Base-by-base conservation (phyloP, 92 coral and sea anemone species). In the Metridium senile region DNA sequence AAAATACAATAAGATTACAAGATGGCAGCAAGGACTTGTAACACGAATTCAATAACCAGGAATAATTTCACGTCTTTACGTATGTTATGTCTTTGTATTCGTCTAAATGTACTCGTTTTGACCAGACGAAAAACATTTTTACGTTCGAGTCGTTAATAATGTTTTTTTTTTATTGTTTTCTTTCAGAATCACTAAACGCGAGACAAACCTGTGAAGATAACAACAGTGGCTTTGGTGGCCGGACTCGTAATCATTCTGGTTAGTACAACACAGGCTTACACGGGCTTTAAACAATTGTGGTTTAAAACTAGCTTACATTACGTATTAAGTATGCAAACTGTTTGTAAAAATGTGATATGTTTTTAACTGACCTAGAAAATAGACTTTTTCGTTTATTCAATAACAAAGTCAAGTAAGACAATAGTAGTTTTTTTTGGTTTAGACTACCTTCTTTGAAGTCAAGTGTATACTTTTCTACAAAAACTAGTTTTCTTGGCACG, bases 171-270 rank as follows among this genome's bases (percentile, higher is more conserved):
- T 72, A 28, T 33, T 21, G 26, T 59, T 72, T 72, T 72, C 49
- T 72, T 72, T 72, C 66, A 72, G 76, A 72, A 72, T 59, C 76
- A 29, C 26, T 72, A 34, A 72, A 56, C 46, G n/a, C 66, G 21
- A 30, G 46, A 33, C 76, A 53, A 0, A 27, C 49, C 52, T 19
- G 49, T 52, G 76, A 72, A 19, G 76, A 72, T 3, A 53, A 23
- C 64, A 33, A 20, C 19, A 22, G 47, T 21, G 76, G 76, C 28
- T 72, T 53, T 59, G 63, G 65, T 54, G 76, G 76, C 25, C 76
- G 26, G 33, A 31, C 76, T 8, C 28, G 64, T 25, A 72, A 59
- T n/a, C 26, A 49, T 33, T 72, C 76, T 72, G 76, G 76, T 72
- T 0, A 72, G 66, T 72, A 11, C 33, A 10, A 51, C 30, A 56